phyloP scores from a whole-genome alignment of 2,888 invertebrate species.

The Tetheella fluctuosa region DNA sequence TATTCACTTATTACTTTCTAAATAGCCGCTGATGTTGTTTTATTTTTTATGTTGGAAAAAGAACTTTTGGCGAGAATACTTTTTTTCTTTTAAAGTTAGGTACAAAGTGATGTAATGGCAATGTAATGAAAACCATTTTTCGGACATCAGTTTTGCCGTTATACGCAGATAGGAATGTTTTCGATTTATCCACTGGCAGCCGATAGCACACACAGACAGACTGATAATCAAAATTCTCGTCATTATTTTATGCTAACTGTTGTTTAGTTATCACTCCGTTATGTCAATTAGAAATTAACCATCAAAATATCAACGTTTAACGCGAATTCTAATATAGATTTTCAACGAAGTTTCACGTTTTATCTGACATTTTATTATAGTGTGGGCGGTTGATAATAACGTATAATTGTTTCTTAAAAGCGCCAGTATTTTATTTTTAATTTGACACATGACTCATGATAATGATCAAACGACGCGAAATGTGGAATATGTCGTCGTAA shows the following conservation, averaged over 20 bases:
- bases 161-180: too few species aligned
- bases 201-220: too few species aligned
- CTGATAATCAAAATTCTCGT: not conserved
- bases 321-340: not conserved
- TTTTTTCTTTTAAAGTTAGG: too few species aligned
- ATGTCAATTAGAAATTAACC: not conserved
- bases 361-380: constrained; percentile 11
- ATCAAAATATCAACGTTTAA: not conserved
- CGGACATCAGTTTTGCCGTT: too few species aligned
- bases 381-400: constrained; percentile 11
- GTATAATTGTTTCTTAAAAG: constrained; percentile 10
- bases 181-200: too few species aligned
- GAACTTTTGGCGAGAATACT: too few species aligned
- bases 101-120: too few species aligned
- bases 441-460: constrained; percentile 12
- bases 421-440: constrained; percentile 11
- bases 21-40: constrained; percentile 1
- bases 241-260: too few species aligned
- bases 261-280: not conserved
- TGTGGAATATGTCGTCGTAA: not conserved
- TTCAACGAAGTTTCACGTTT: not conserved
- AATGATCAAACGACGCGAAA: constrained; percentile 10
- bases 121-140: too few species aligned
- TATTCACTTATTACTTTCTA: constrained; percentile 40
- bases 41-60: too few species aligned